Base-by-base conservation (phyloP, 2,888 invertebrate species). In the Tenthredo amoena region DNA sequence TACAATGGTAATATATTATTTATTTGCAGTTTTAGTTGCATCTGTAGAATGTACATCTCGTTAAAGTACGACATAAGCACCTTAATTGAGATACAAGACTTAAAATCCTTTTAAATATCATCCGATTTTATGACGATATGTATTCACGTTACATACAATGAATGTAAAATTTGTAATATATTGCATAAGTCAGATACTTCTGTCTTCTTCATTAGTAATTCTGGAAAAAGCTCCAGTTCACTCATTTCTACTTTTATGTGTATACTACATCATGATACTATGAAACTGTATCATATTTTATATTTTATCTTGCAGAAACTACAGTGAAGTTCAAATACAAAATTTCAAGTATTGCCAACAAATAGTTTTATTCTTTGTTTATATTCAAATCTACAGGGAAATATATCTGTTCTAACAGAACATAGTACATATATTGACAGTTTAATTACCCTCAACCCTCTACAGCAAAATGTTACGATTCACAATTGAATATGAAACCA, bases 1-100 rank as follows among this genome's bases (percentile, higher is more conserved):
- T 83, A 83, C 83, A 83, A 68, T 65, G 83, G 47, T 83, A 47
- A 83, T 83, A 81, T 68, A 83, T 83, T 74, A 74, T 68, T 68
- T 68, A 68, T 40, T 77, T 26, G 7, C 26, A 83, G 47, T 18
- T 71, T 83, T 47, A 81, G 43, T 47, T 83, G 71, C 34, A 71
- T 83, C 47, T 65, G 68, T 50, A 68, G 50, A 83, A 83, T 65
- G 83, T 83, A 58, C 21, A 71, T 83, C 47, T 40, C 10, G 68
- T 34, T 83, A 34, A 26, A 50, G 47, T 68, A 65, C 68, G 26
- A 68, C 65, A 68, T 71, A 83, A 68, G 83, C 83, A 71, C 83
- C 65, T 47, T 68, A 37, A 34, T 47, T 71, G 71, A 71, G 47
- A 68, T 47, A 83, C 31, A 50, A 83, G 31, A 81, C 68, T 83